Conservation (phyloP, 2,888 invertebrate genomes). For the Cyclophora albipunctata region DNA sequence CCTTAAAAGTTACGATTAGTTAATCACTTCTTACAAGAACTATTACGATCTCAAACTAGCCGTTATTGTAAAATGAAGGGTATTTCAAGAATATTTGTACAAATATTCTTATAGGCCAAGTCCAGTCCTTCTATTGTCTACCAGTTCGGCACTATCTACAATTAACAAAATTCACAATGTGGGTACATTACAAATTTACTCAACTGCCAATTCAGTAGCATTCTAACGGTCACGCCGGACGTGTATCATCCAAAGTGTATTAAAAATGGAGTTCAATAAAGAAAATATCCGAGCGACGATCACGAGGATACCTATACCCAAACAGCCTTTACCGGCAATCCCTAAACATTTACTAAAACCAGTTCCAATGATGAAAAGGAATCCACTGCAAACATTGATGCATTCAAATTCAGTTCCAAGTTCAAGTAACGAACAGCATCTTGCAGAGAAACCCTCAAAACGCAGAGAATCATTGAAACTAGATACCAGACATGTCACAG, state of each 20-base stretch:
- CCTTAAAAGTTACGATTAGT: no score
- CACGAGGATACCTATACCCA: slow-evolving; percentile 49
- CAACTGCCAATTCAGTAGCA: slow-evolving; percentile 1
- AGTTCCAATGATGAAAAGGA: slow-evolving; percentile 18
- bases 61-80: no score
- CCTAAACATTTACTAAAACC: slow-evolving; percentile 34
- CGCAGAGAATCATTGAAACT: slow-evolving; percentile 12
- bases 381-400: slow-evolving; percentile 39
- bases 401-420: slow-evolving; percentile 4
- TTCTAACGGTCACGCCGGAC: slow-evolving; percentile 43
- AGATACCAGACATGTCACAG: slow-evolving; percentile 39
- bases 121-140: no score
- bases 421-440: slow-evolving; percentile 1
- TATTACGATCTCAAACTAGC: no score
- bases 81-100: no score
- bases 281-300: slow-evolving; percentile 35
- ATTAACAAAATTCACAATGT: no score
- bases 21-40: no score
- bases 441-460: background rate
- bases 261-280: slow-evolving; percentile 36
- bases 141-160: no score
- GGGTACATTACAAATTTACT: background rate
- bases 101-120: no score
- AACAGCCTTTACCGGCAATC: slow-evolving; percentile 41
- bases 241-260: slow-evolving; percentile 24